Base-by-base conservation (phyloP, 1,140 invertebrate genomes). In the Macrosteles quadrilineatus region DNA sequence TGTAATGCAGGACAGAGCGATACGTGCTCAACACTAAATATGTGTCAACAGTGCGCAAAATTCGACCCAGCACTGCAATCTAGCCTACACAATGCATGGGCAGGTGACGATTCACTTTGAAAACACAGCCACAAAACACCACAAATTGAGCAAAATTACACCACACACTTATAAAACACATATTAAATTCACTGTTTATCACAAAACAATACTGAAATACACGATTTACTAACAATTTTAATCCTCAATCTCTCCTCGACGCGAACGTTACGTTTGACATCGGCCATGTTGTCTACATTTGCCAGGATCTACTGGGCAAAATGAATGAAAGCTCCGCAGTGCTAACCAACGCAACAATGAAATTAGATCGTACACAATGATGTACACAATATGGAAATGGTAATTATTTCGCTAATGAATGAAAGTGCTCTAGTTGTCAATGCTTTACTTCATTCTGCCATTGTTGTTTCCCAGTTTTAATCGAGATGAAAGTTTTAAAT, bases 241-340 rank as follows among this genome's bases (percentile, higher is more conserved):
- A 92, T 91, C 88, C 89, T 92, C 82, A 93, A 87, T 82, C 90
- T 87, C 86, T 93, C 91, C 82, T 91, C 90, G 83, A 91, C 87
- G 85, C 91, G 88, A 84, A 92, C 90, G 87, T 90, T 88, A 86
- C 87, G 87, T 85, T 86, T 88, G 83, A 88, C 87, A 84, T 91
- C 90, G 84, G 91, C 90, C 91, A 92, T 93, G 87, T 90, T 91
- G 88, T 85, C 87, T 88, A 87, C 88, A 89, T 89, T 36, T 27
- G 66, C 32, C 21, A 53, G 40, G 17, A 19, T 66, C 40, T 27
- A 45, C 32, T 45, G 21, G 12, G 31, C 36, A 27, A 25, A n/a
- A 43, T 66, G 63, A 66, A 66, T 66, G 63, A 66, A 66, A 66
- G 63, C 63, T 17, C 27, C 27, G 2, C 9, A 32, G 45, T 17